Base-by-base conservation (phyloP, 1,140 invertebrate species). In the Drosophila elegans region DNA sequence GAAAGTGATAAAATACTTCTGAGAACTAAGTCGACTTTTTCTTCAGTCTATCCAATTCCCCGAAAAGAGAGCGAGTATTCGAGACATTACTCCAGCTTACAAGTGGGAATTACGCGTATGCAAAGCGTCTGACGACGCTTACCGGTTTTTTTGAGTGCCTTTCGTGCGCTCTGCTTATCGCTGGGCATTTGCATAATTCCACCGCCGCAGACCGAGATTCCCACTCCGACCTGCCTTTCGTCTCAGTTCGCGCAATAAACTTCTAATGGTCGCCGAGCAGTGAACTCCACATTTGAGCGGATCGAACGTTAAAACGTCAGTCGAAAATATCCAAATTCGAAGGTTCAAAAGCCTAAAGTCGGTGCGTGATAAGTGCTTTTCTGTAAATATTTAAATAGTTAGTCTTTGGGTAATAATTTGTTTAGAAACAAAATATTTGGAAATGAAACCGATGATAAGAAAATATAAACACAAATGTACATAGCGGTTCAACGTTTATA, bases 101-200 rank as follows among this genome's bases (percentile, higher is more conserved):
- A 77, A 36, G 25, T 36, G 34, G 41, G 44, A 69, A 89, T 89
- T 88, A 76, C 56, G 71, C 71, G 64, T 51, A 72, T 79, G 51
- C 63, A 68, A 78, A 75, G 69, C 57, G 44, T 32, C 34, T 63
- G 62, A 42, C 64, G 56, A 4, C 34, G 62, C 38, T 61, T 78
- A 78, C 64, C 64, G 62, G 64, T 77, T 76, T 75, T 56, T 56
- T 46, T 51, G 67, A 63, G 61, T 74, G 44, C 41, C 56, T 56
- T 39, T n/a, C 29, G 63, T 51, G 38, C 46, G 44, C 60, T 68
- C 64, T 49, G 67, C 63, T 71, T 71, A 71, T 71, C 67, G 67
- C 16, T 13, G 5, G 25, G 27, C 54, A 82, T 82, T 82, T 83
- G 80, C 80, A 82, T 82, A 83, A 52, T 60, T 75, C 67, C 72